These are phyloP conservation scores for Alviniconcha marisindica DNA, from an alignment of 1,140 invertebrate species.

Conservation along the genomic window DNA sequence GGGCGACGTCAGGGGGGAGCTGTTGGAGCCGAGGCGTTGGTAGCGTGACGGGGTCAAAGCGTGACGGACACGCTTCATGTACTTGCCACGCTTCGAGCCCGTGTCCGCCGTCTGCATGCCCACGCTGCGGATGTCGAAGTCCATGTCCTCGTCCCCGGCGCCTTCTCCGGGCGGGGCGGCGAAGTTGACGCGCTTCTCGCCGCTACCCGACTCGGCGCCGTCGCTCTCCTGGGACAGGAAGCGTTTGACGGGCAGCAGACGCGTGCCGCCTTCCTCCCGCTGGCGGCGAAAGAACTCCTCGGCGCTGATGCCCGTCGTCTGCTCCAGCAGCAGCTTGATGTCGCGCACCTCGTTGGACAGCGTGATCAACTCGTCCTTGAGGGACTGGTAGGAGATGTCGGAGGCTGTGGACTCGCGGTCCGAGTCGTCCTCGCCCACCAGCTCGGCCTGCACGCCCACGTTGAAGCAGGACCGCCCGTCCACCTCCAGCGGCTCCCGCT, in stretches of 20 bases:
- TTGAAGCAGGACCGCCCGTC: constrained; percentile 19
- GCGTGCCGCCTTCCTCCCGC: neutral
- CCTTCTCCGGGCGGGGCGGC: neutral
- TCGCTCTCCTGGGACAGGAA: neutral
- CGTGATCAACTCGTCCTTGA: constrained; percentile 37
- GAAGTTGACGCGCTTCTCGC: constrained; percentile 21
- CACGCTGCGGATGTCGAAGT: constrained; percentile 47
- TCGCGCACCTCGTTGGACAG: constrained; percentile 44
- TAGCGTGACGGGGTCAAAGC: neutral
- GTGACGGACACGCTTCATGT: constrained; percentile 14
- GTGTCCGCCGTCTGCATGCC: constrained; percentile 36
- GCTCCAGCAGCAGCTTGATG: constrained; percentile 45
- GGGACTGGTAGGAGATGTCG: constrained; percentile 32
- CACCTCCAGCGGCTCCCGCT: constrained; percentile 21
- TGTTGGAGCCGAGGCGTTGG: neutral
- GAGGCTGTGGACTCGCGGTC: constrained; percentile 40
- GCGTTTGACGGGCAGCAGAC: neutral
- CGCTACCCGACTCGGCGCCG: neutral
- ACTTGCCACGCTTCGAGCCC: neutral
- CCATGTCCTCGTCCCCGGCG: neutral
- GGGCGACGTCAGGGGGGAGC: neutral
- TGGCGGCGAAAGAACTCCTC: constrained; percentile 42
- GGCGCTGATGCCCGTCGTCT: constrained; percentile 41
- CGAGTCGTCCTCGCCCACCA: neutral
- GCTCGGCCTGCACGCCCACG: constrained; percentile 36